Evolutionary conservation across 1,140 invertebrate species (phyloP).

Genomic region (Pachyrhynchus sulphureomaculatus): DNA sequence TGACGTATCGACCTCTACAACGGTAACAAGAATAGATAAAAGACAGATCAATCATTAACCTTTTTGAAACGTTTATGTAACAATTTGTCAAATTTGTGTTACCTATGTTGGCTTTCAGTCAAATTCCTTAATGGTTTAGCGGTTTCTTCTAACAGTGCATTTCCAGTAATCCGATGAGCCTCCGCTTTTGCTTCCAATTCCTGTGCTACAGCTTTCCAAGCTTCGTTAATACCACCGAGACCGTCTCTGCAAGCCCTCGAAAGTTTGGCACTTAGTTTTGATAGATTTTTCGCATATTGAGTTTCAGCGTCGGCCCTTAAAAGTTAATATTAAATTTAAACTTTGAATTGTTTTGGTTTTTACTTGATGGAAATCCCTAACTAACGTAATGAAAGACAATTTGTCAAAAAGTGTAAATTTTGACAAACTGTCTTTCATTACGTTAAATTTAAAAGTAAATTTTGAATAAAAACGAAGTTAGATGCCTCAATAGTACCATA

Average conservation of each 20-base stretch:
- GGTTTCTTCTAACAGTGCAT: slow-evolving; percentile 80
- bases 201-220: slow-evolving; percentile 86
- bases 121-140: slow-evolving; percentile 81
- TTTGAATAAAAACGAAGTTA: too few relatives aligned
- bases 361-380: too few relatives aligned
- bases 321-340: slow-evolving; percentile 18
- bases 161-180: slow-evolving; percentile 70
- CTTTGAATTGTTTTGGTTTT: too few relatives aligned
- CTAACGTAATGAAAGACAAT: too few relatives aligned
- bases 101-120: slow-evolving; percentile 69
- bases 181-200: slow-evolving; percentile 90
- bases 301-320: slow-evolving; percentile 84
- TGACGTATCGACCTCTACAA: too few relatives aligned
- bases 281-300: slow-evolving; percentile 85
- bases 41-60: too few relatives aligned
- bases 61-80: too few relatives aligned
- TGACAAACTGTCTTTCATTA: too few relatives aligned
- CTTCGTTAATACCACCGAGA: slow-evolving; percentile 79
- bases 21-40: too few relatives aligned
- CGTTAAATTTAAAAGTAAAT: neutral
- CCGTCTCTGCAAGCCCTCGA: slow-evolving; percentile 78
- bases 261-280: slow-evolving; percentile 83
- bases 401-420: neutral
- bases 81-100: neutral
- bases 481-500: too few relatives aligned